A percentile compares a stretch with the other conserved stretches of the same genome.
These are phyloP conservation scores for Sternotherus odoratus DNA, from an alignment of 2,797 vertebrate species.

Conservation along the genomic window DNA sequence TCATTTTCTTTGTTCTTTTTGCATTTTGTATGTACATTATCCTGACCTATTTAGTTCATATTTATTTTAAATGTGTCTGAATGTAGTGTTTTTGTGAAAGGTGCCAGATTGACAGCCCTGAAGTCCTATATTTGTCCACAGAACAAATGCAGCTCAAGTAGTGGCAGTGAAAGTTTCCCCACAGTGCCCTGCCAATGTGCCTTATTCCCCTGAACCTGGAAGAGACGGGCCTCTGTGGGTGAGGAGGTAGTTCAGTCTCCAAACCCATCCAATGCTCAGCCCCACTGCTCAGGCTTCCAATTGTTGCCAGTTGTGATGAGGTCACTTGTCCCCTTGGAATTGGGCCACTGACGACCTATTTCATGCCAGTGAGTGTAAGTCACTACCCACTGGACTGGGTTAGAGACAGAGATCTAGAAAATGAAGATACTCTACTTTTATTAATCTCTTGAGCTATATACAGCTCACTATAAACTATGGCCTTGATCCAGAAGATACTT, in stretches of 20 bases:
- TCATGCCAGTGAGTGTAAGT: not conserved
- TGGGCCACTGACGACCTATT: not conserved
- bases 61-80: constrained; percentile 64
- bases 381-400: not conserved
- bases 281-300: not conserved
- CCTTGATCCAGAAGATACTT: not conserved
- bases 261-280: not conserved
- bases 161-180: not conserved
- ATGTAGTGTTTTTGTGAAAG: not conserved
- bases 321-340: not conserved
- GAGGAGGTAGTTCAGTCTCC: not conserved
- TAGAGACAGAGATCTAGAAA: not conserved
- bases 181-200: not conserved
- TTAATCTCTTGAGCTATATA: constrained; percentile 4
- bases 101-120: not conserved
- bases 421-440: not conserved
- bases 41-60: constrained; percentile 27
- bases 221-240: not conserved
- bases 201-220: not conserved
- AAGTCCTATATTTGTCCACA: not conserved
- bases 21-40: not conserved
- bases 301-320: not conserved
- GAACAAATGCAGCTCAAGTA: not conserved
- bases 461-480: not conserved
- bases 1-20: constrained; percentile 1